Conservation (phyloP, 2,797 vertebrate species). For the Vipera latastei region DNA sequence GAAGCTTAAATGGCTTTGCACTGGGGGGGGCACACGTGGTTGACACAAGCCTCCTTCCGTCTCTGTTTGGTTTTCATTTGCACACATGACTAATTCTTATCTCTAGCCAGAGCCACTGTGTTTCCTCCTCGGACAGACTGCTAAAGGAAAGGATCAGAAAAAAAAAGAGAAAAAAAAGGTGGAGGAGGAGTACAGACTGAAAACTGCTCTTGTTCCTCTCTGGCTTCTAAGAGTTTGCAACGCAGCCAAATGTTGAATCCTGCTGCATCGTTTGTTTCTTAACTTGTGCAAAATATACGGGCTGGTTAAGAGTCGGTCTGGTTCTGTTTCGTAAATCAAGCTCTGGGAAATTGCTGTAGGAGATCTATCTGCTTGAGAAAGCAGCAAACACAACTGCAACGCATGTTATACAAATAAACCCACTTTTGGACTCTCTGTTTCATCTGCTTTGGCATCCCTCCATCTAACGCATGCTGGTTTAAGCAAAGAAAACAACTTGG, state of each 20-base stretch:
- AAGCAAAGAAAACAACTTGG: neutral
- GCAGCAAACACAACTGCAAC: neutral
- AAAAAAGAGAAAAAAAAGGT: too few species aligned
- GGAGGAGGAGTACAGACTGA: neutral
- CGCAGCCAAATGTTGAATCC: neutral
- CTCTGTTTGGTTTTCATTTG: constrained; percentile 27
- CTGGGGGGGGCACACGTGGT: neutral
- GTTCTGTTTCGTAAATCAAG: neutral
- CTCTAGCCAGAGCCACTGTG: neutral
- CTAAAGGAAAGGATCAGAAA: neutral
- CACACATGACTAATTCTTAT: constrained; percentile 14
- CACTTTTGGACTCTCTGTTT: neutral
- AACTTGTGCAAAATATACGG: neutral
- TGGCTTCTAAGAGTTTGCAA: neutral
- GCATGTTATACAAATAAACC: neutral
- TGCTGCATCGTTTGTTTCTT: neutral
- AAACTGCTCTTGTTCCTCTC: neutral
- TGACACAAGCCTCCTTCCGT: neutral
- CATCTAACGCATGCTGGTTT: neutral
- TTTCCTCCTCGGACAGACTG: neutral
- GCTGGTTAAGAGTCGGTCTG: neutral
- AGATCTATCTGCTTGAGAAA: neutral
- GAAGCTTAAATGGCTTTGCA: constrained; percentile 1
- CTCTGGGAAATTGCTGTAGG: neutral
- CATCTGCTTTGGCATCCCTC: neutral